Percentiles rank a stretch among this genome's conserved stretches.
These are phyloP conservation scores for Valencia hispanica DNA, from an alignment of 2,797 vertebrate species.

Conservation along the genomic window DNA sequence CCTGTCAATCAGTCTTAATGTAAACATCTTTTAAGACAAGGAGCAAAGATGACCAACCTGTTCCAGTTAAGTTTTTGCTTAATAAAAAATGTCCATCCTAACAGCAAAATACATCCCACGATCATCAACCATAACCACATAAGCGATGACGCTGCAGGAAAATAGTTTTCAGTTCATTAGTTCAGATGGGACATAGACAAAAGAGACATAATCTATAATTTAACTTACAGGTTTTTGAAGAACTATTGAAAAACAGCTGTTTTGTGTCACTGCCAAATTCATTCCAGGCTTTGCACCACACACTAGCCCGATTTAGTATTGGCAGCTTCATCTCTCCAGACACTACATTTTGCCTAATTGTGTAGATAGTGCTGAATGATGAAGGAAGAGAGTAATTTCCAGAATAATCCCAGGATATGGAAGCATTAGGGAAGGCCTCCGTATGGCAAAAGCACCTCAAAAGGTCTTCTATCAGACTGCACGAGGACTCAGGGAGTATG, in stretches of 20 bases:
- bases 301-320: neutral
- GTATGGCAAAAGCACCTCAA: conserved; percentile 53
- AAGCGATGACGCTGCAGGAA: conserved; percentile 12
- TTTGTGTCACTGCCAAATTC: conserved; percentile 14
- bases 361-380: conserved; percentile 3
- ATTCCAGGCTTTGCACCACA: conserved; percentile 35
- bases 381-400: conserved; percentile 12
- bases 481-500: conserved; percentile 47
- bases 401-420: conserved; percentile 43
- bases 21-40: neutral
- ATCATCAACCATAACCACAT: conserved; percentile 3
- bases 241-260: neutral
- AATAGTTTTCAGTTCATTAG: neutral
- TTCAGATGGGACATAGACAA: conserved; percentile 2
- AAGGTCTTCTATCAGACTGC: conserved; percentile 10
- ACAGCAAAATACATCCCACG: conserved; percentile 17
- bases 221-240: conserved; percentile 15
- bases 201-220: neutral
- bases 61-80: conserved; percentile 21
- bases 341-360: neutral
- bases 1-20: neutral
- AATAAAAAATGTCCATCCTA: conserved; percentile 16
- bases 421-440: conserved; percentile 45
- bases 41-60: conserved; percentile 30
- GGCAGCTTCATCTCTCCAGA: conserved; percentile 19